Evolutionary conservation across 2,888 invertebrate species (phyloP).

Genomic region (Drosophila pseudotalamancana): DNA sequence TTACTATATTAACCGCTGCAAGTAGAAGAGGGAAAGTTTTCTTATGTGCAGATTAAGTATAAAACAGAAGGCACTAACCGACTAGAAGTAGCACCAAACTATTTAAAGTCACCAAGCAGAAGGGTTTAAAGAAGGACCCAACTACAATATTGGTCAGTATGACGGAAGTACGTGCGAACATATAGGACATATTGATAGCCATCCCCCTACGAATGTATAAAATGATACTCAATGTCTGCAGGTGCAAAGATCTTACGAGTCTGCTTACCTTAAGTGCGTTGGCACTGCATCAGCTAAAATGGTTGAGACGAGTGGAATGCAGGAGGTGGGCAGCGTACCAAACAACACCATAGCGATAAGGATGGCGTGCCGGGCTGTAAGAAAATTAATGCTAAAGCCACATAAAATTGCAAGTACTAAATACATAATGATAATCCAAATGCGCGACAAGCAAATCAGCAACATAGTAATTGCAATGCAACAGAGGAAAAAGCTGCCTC

Average conservation of each 20-base stretch:
- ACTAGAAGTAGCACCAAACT: neutral
- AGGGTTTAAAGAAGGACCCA: slow-evolving; percentile 21
- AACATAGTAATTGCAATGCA: neutral
- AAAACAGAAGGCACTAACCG: slow-evolving; percentile 16
- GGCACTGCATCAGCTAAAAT: slow-evolving; percentile 46
- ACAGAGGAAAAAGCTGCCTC: neutral
- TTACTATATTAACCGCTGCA: slow-evolving; percentile 1
- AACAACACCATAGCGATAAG: slow-evolving; percentile 20
- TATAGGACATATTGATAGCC: slow-evolving; percentile 11
- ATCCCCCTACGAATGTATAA: too few species aligned
- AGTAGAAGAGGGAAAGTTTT: neutral
- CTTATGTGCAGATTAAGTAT: neutral
- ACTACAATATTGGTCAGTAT: slow-evolving; percentile 25
- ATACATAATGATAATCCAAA: neutral
- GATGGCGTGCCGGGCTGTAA: neutral
- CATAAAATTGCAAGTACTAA: neutral
- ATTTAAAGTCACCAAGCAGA: slow-evolving; percentile 42
- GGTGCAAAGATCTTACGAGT: neutral
- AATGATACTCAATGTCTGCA: too few species aligned
- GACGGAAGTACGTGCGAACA: slow-evolving; percentile 22
- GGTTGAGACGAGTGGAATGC: slow-evolving; percentile 11
- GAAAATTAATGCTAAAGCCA: slow-evolving; percentile 32
- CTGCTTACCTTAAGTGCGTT: slow-evolving; percentile 49
- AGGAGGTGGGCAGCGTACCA: slow-evolving; percentile 2
- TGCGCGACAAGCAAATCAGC: slow-evolving; percentile 1